Evolutionary conservation across 2,113 vertebrate genomes (phyloP), one percentile per base, ranked within the genome.

Genomic region (Xyliphius kryptos): DNA sequence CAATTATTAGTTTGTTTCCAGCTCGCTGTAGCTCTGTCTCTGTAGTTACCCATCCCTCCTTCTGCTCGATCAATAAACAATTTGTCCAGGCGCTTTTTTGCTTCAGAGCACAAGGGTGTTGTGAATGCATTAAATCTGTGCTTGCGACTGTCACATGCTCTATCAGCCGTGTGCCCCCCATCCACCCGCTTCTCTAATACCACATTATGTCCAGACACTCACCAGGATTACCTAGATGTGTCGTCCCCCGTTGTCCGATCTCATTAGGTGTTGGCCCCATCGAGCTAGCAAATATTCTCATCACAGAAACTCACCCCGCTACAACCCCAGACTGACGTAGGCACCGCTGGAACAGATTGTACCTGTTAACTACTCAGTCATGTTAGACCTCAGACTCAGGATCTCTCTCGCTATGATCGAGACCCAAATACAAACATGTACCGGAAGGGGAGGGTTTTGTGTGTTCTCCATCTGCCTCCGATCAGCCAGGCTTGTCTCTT

Each of bases 31-130:
- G 4, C 21, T 37, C 44, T 37, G 7, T 46, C 14, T 44, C 56
- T 15, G 44, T 48, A 44, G 13, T 19, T 6, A 46, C 58, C 47
- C 69, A 56, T 76, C 75, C 58, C 74, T 65, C 54, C 67, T 72
- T 66, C 74, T 16, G 67, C 65, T 69, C 69, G 73, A 82, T 80
- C 78, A 79, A 76, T 82, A 73, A 78, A 81, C 76, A 72, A 75
- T 75, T 75, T 70, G 72, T 72, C 60, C 48, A 51, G 67, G 49
- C 63, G 66, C 56, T 66, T 74, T 32, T 32, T 32, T 32, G 26
- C 64, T 71, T 66, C 72, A 67, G 54, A 74, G 68, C 75, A 71
- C n/a, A 32, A 32, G 26, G 73, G 65, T 62, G 66, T 75, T 80
- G 64, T 72, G 71, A 73, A 77, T 76, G 67, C 73, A 75, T 81